A percentile compares a stretch with the other conserved stretches of the same genome.
Evolutionary conservation across 2,888 invertebrate genomes (phyloP).

Genomic region (Ophion ellenae): DNA sequence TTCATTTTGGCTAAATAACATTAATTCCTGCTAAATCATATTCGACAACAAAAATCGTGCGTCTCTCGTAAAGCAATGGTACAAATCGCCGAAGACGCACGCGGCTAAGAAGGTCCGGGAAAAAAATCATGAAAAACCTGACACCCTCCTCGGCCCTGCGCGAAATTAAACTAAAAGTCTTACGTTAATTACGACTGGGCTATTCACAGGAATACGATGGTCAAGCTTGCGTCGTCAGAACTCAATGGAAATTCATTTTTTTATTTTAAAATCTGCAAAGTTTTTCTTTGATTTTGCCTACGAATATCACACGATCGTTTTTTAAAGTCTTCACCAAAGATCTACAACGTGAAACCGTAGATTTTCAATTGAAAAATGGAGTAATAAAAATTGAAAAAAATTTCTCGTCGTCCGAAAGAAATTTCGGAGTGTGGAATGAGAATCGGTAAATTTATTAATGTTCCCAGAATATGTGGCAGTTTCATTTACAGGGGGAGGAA

Average conservation of each 20-base stretch:
- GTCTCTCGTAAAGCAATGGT: neutral
- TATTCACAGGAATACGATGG: neutral
- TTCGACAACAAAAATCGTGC: neutral
- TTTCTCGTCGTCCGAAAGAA: neutral
- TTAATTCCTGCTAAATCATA: neutral
- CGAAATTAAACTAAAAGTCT: neutral
- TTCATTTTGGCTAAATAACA: neutral
- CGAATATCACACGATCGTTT: no score
- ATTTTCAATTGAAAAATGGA: neutral
- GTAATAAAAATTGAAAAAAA: neutral
- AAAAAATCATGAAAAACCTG: neutral
- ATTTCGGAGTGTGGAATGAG: neutral
- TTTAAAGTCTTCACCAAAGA: no score
- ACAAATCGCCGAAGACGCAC: neutral
- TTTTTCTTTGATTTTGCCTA: neutral
- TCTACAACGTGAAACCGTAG: neutral
- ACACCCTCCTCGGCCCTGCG: neutral
- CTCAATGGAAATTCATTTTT: neutral
- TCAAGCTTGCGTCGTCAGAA: neutral
- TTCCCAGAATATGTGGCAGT: neutral
- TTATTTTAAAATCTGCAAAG: neutral
- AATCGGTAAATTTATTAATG: neutral
- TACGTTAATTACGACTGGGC: neutral
- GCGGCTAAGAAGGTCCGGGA: no score
- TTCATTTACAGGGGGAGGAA: neutral